phyloP scores from a whole-genome alignment of 2,113 vertebrate genomes.

The Thinocorus orbignyianus region DNA sequence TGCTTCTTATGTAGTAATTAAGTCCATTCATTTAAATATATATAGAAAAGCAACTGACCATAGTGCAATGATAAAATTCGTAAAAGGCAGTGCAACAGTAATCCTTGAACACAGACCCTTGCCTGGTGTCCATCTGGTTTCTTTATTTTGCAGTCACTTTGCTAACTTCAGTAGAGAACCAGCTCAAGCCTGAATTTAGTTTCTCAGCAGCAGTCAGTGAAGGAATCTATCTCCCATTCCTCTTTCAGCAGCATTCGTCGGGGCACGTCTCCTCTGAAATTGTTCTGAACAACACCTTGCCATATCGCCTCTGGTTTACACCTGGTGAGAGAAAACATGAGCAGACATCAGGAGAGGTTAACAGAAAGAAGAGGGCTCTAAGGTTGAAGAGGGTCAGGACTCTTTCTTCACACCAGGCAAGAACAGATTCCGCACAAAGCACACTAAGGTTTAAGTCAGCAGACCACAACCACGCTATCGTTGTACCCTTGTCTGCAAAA shows the following conservation, averaged over 20 bases:
- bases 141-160: conserved; percentile 86
- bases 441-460: background rate
- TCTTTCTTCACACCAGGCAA: accelerated
- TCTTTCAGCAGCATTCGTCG: conserved; percentile 97
- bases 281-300: conserved; percentile 80
- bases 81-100: conserved; percentile 87
- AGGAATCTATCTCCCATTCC: conserved; percentile 83
- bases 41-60: conserved; percentile 88
- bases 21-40: conserved; percentile 86
- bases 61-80: conserved; percentile 96
- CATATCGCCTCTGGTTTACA: conserved; percentile 82
- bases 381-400: background rate
- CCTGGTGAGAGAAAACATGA: conserved; percentile 73
- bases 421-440: background rate
- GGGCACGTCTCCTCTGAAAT: conserved; percentile 91
- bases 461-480: background rate
- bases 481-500: background rate
- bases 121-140: conserved; percentile 83
- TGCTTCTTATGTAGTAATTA: conserved; percentile 81
- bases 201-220: conserved; percentile 93
- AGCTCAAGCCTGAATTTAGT: conserved; percentile 90
- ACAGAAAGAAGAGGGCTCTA: background rate
- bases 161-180: conserved; percentile 94
- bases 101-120: conserved; percentile 81
- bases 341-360: background rate